Base-by-base conservation (phyloP, 2,888 invertebrate species). In the Drosophila falleni region DNA sequence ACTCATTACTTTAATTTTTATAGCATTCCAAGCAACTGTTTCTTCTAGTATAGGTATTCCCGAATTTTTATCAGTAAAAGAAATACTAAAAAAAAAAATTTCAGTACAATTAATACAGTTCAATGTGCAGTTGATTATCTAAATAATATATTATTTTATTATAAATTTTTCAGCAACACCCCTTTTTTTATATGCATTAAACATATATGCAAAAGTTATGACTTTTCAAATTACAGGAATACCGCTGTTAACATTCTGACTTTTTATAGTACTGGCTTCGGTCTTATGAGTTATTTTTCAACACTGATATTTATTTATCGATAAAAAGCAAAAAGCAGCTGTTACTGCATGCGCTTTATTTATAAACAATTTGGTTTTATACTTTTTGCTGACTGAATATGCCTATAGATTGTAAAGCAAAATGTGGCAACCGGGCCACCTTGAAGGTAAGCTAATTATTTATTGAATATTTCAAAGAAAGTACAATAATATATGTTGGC, bases 381-480 rank as follows among this genome's bases (percentile, higher is more conserved):
- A 39, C n/a, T 33, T 26, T 15, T 11, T 26, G 11, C 11, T 29
- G 0, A 41, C 11, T 29, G 0, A 41, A 86, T 91, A 97, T 96
- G 97, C 95, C 96, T 41, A 91, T 95, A 13, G 82, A 91, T 16
- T 97, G 97, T 91, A 95, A 95, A 77, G 93, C 95, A 41, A 94
- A 95, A 46, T 97, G 97, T 93, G 96, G 96, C 0, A 95, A 94
- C 87, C 95, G 95, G 84, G 97, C 97, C 11, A 94, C 95, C 41
- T 92, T 97, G 39, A 97, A 97, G 94, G 97, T 97, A 92, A 78
- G 9, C 49, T 51, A 0, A 8, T n/a, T 6, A 4, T n/a, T 10
- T 19, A 26, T 23, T 10, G 13, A 53, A 26, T 58, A 10, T 29
- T 31, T 6, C 39, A 56, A 50, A 16, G 8, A 6, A 0, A 37